Percentiles rank a stretch among this genome's conserved stretches.
These are phyloP conservation scores for Zoanthus sansibaricus DNA, from an alignment of 92 coral and sea anemone genomes.

Conservation along the genomic window DNA sequence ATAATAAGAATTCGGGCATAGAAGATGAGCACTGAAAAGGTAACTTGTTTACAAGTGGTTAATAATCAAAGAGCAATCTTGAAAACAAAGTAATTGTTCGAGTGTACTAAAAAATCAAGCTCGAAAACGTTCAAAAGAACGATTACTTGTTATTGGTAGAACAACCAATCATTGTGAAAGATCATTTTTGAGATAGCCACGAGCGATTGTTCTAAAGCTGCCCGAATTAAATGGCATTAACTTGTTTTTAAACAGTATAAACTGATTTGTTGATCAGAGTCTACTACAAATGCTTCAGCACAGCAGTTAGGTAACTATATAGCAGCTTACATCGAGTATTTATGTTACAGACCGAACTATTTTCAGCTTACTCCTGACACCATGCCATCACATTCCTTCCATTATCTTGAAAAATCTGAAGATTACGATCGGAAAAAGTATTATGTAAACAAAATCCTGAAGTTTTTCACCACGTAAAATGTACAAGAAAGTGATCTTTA, in stretches of 20 bases:
- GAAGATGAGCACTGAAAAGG: too few relatives aligned
- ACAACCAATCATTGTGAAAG: too few relatives aligned
- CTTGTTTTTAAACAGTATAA: background rate
- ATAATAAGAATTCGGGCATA: too few relatives aligned
- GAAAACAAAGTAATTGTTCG: too few relatives aligned
- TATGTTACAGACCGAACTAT: slow-evolving; percentile 12
- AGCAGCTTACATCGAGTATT: slow-evolving; percentile 16
- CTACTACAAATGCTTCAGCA: background rate
- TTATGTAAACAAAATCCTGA: slow-evolving; percentile 6
- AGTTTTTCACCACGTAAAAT: background rate
- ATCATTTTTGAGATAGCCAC: background rate
- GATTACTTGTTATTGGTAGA: too few relatives aligned
- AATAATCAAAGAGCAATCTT: too few relatives aligned
- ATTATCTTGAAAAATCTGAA: slow-evolving; percentile 35
- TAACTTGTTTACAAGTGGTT: too few relatives aligned
- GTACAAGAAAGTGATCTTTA: background rate
- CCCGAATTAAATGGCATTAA: background rate
- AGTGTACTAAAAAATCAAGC: too few relatives aligned
- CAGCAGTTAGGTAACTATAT: slow-evolving; percentile 3
- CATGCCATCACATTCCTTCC: slow-evolving; percentile 48
- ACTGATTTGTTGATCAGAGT: background rate
- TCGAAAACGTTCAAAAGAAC: too few relatives aligned
- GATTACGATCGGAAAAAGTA: slow-evolving; percentile 41
- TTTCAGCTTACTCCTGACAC: slow-evolving; percentile 48
- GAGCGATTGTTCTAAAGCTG: background rate